Evolutionary conservation across 2,113 vertebrate genomes (phyloP).

Genomic region (Gambusia holbrooki): DNA sequence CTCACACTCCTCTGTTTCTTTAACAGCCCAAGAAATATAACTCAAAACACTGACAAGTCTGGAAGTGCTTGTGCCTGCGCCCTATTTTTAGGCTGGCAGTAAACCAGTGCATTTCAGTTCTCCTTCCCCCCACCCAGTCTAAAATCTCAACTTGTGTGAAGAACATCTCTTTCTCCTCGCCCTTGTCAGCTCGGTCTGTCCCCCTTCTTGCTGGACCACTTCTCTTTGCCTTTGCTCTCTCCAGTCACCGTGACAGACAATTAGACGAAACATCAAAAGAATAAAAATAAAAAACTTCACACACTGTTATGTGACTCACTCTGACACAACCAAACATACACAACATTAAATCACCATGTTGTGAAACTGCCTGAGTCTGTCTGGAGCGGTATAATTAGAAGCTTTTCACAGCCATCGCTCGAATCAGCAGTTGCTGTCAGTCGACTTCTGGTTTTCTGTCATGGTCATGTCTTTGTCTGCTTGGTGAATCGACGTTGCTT

Average conservation of each 20-base stretch:
- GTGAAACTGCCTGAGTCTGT: conserved; percentile 29
- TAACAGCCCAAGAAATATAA: conserved; percentile 49
- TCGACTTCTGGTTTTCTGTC: conserved; percentile 17
- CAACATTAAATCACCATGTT: conserved; percentile 5
- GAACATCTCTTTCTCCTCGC: conserved; percentile 4
- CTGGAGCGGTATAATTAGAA: conserved; percentile 31
- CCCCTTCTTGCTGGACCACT: not conserved
- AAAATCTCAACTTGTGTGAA: conserved; percentile 34
- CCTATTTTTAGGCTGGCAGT: conserved; percentile 64
- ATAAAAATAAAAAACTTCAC: not conserved
- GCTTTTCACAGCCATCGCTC: conserved; percentile 13
- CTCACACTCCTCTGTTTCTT: conserved; percentile 25
- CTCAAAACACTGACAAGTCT: conserved; percentile 57
- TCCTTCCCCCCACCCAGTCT: conserved; percentile 27
- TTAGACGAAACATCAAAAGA: conserved; percentile 8
- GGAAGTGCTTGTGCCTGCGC: conserved; percentile 37
- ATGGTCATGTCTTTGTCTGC: conserved; percentile 22
- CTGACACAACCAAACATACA: conserved; percentile 15
- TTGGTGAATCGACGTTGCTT: conserved; percentile 20
- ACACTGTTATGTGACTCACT: conserved; percentile 17
- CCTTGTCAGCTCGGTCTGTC: conserved; percentile 15
- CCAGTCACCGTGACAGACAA: conserved; percentile 4
- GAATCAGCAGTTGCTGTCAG: conserved; percentile 35
- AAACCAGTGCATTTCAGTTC: conserved; percentile 40
- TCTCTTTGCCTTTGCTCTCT: not conserved